Conservation (phyloP, 2,888 invertebrate species). For the Dichetophora obliterata region DNA sequence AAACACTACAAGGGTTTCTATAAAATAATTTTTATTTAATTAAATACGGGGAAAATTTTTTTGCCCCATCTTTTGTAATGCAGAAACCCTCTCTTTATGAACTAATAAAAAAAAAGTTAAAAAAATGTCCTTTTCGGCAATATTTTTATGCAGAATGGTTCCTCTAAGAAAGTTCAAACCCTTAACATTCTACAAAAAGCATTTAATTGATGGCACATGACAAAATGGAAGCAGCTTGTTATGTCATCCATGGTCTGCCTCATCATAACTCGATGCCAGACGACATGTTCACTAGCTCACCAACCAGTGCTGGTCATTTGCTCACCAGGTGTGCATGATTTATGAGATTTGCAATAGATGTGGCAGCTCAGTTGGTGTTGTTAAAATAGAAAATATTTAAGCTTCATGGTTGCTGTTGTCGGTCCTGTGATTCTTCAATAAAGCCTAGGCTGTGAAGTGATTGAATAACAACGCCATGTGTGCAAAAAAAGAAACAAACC, state of each 20-base stretch:
- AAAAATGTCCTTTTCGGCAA: no score
- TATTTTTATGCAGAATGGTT: no score
- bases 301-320: conserved; percentile 1
- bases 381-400: background rate
- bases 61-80: no score
- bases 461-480: background rate
- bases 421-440: background rate
- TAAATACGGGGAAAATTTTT: no score
- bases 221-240: conserved; percentile 16
- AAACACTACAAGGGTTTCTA: no score
- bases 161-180: no score
- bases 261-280: no score
- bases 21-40: no score
- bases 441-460: background rate
- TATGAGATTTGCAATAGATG: conserved; percentile 50
- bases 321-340: conserved; percentile 32
- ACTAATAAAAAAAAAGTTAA: no score
- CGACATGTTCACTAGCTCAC: no score
- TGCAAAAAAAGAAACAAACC: background rate
- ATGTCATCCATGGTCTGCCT: conserved; percentile 34
- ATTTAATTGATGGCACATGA: background rate
- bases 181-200: background rate
- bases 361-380: background rate
- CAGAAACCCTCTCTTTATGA: no score
- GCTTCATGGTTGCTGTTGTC: conserved; percentile 15